Conservation (phyloP, 2,113 vertebrate species). For the Lethenteron camtschaticum region DNA sequence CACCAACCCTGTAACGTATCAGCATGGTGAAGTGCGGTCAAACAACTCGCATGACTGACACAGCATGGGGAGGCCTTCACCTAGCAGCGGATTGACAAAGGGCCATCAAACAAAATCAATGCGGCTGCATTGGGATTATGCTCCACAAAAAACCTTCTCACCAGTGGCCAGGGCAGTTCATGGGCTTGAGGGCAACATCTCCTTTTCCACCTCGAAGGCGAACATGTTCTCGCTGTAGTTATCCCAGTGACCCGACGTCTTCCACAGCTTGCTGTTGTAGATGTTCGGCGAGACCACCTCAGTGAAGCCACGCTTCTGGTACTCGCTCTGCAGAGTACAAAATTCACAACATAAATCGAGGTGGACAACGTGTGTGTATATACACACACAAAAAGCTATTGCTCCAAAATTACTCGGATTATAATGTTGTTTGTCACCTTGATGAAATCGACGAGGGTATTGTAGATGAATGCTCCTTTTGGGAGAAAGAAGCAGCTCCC, state of each 20-base stretch:
- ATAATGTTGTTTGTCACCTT: slow-evolving; percentile 30
- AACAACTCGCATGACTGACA: too few species aligned
- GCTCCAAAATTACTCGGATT: too few species aligned
- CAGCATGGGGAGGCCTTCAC: too few species aligned
- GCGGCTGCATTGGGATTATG: too few species aligned
- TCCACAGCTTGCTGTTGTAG: slow-evolving; percentile 87
- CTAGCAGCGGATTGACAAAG: too few species aligned
- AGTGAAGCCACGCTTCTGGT: slow-evolving; percentile 72
- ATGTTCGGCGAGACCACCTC: slow-evolving; percentile 88
- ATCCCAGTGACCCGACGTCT: slow-evolving; percentile 93
- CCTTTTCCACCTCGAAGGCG: slow-evolving; percentile 87
- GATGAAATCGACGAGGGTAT: slow-evolving; percentile 50
- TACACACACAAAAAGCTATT: too few species aligned
- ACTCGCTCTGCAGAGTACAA: slow-evolving; percentile 37
- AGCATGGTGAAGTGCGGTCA: too few species aligned
- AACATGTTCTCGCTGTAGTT: slow-evolving; percentile 99
- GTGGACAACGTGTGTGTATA: too few species aligned
- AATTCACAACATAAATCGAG: too few species aligned
- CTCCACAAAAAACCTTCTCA: slow-evolving; percentile 16
- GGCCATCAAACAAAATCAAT: too few species aligned
- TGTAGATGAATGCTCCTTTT: slow-evolving; percentile 58
- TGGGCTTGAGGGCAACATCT: slow-evolving; percentile 77
- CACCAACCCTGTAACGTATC: too few species aligned
- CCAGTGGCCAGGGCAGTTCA: slow-evolving; percentile 98
- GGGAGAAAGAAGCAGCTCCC: slow-evolving; percentile 86